Evolutionary conservation across 1,140 invertebrate species (phyloP).

Genomic region (Sitophilus oryzae): DNA sequence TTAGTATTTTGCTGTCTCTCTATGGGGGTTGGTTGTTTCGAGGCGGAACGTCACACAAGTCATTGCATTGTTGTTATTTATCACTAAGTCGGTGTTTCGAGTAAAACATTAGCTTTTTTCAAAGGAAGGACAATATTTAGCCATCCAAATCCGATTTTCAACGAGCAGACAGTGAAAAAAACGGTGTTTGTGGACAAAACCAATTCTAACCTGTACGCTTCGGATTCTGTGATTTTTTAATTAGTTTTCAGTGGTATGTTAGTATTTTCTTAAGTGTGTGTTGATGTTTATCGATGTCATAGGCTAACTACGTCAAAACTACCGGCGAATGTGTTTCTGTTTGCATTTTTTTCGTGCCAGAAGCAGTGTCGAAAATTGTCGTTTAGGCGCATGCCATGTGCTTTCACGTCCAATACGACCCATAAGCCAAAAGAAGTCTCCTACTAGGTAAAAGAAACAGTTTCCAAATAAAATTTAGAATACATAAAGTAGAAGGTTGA

Average conservation of each 20-base stretch:
- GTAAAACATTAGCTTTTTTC: conserved; percentile 11
- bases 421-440: conserved; percentile 23
- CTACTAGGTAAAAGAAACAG: conserved; percentile 23
- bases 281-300: conserved; percentile 25
- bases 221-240: conserved; percentile 14
- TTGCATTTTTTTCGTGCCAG: conserved; percentile 24
- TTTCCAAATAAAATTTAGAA: conserved; percentile 13
- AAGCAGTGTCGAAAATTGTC: conserved; percentile 23
- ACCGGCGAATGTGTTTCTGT: conserved; percentile 25
- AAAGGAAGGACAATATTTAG: neutral
- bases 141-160: conserved; percentile 1
- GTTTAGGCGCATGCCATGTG: conserved; percentile 26
- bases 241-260: conserved; percentile 24
- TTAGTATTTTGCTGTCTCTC: conserved; percentile 14
- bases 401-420: conserved; percentile 18
- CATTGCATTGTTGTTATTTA: conserved; percentile 19
- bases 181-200: conserved; percentile 15
- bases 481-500: conserved; percentile 17
- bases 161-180: conserved; percentile 7
- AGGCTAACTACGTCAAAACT: conserved; percentile 21
- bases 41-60: conserved; percentile 8
- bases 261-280: conserved; percentile 23
- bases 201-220: conserved; percentile 24
- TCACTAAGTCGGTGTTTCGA: conserved; percentile 5
- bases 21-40: conserved; percentile 7